A percentile compares a stretch with the other conserved stretches of the same genome.
phyloP scores from a whole-genome alignment of 2,888 invertebrate species.

The Meliscaeva auricollis region DNA sequence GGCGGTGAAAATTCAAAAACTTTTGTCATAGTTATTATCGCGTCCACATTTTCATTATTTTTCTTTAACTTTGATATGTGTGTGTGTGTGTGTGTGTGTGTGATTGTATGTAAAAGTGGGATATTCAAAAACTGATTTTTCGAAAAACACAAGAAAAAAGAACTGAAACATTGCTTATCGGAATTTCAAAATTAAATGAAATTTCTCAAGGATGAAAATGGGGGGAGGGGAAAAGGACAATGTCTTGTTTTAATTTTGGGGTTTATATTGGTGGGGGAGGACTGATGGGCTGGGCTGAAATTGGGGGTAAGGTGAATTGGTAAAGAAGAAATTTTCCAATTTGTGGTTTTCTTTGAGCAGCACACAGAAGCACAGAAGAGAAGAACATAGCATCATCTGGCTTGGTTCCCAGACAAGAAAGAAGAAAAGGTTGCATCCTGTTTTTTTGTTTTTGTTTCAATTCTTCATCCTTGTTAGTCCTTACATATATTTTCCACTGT shows the following conservation, averaged over 20 bases:
- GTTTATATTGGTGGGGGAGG: neutral
- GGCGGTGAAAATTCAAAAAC: conserved; percentile 70
- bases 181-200: conserved; percentile 35
- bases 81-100: no score
- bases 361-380: neutral
- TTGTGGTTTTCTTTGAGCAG: conserved; percentile 67
- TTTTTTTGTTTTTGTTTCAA: neutral
- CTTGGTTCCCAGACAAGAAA: conserved; percentile 58
- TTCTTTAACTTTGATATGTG: no score
- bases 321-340: conserved; percentile 58
- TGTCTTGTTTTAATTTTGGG: conserved; percentile 39
- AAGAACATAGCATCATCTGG: conserved; percentile 57
- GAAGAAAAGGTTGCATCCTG: conserved; percentile 47
- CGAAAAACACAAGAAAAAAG: conserved; percentile 21
- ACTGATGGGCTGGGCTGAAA: no score
- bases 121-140: conserved; percentile 54
- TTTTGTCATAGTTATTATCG: conserved; percentile 70
- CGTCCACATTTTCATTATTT: conserved; percentile 66
- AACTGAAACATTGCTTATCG: conserved; percentile 45
- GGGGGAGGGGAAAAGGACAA: conserved; percentile 11
- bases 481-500: conserved; percentile 25
- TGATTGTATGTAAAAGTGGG: conserved; percentile 18
- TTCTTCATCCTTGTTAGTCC: conserved; percentile 29
- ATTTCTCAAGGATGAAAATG: conserved; percentile 4
- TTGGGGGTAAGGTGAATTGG: neutral